Evolutionary conservation across 2,113 vertebrate genomes (phyloP), one percentile per base, ranked within the genome.

Genomic region (Antigone vipio): DNA sequence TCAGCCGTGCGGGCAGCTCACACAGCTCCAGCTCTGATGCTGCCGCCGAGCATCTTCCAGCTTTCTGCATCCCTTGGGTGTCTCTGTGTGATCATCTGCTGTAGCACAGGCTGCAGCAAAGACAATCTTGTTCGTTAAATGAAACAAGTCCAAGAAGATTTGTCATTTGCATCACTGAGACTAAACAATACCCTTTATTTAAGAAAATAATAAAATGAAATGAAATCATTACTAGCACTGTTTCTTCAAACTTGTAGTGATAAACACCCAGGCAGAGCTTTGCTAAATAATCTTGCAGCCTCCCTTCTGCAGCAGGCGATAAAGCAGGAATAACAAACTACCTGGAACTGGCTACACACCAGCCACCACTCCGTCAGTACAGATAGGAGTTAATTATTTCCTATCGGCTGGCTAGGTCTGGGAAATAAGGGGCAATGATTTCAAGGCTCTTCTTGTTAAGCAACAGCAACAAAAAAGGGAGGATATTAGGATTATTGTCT

Each of bases 321-420:
- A 97, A 97, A 97, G 92, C 73, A 50, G 77, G 78, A 94, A 92
- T 93, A 96, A 95, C 95, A 96, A 96, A 94, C 94, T 95, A 96
- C 94, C 96, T 95, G 92, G 38, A 95, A 89, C 92, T 93, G 93
- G 82, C 91, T 94, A 66, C 59, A 67, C 47, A 96, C 62, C 85
- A 97, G 89, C 69, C 79, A 67, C 63, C 62, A n/a, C 50, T 84
- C 93, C 7, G 15, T 88, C 92, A 68, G 87, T 66, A 53, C 74
- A 94, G 97, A 97, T 91, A 97, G 95, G 87, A 96, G 79, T 84
- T 95, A 97, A 97, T 97, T 97, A 96, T 96, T 97, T 97, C 77
- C 94, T 78, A 81, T 89, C 21, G 1, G 68, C 86, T 14, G 29
- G 55, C 76, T 59, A 88, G 77, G 91, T 87, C 89, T 91, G 77